phyloP scores from a whole-genome alignment of 2,113 vertebrate genomes.

The Zosterops pallidus region DNA sequence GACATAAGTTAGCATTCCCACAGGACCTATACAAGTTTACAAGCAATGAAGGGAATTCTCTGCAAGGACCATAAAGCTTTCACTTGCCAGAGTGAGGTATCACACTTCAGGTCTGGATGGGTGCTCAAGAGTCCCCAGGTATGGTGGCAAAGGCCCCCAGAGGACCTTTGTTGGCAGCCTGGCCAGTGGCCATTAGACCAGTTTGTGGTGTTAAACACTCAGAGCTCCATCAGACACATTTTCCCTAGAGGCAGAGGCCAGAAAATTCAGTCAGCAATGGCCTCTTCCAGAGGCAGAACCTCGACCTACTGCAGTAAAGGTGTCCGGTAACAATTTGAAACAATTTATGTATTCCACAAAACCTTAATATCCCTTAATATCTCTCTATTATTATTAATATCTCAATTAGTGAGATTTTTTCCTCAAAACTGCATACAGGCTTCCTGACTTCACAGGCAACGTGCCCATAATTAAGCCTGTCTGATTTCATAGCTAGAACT shows the following conservation, averaged over 20 bases:
- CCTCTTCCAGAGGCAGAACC: not conserved
- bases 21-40: not conserved
- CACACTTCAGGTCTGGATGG: not conserved
- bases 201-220: not conserved
- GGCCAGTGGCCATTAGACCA: not conserved
- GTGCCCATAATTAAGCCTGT: not conserved
- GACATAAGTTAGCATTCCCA: not conserved
- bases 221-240: not conserved
- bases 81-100: not conserved
- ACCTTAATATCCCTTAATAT: not conserved
- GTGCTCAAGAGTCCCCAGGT: not conserved
- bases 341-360: not conserved
- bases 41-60: not conserved
- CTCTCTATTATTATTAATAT: no score
- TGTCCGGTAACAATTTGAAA: not conserved
- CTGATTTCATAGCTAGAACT: not conserved
- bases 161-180: not conserved
- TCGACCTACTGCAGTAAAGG: accelerated
- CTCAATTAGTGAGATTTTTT: not conserved
- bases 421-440: not conserved
- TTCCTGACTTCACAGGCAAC: not conserved
- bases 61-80: not conserved
- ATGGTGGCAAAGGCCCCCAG: not conserved
- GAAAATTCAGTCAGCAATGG: not conserved
- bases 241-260: not conserved